Base-by-base conservation (phyloP, 2,888 invertebrate species). In the Tinea pellionella region DNA sequence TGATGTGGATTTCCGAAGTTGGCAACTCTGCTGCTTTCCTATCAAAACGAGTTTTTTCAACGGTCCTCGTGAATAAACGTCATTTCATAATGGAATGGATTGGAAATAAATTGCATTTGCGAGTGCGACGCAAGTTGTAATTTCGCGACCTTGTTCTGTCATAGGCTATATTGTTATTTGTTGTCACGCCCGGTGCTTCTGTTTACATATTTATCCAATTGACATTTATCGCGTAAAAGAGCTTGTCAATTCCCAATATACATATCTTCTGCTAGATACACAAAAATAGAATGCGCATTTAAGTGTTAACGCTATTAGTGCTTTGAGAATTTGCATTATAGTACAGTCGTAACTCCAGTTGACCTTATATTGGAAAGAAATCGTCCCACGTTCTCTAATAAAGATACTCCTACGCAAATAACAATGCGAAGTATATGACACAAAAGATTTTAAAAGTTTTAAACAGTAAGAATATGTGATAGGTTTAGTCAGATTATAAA, bases 381-480 rank as follows among this genome's bases (percentile, higher is more conserved):
- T 74, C 84, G 71, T 70, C 86, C 86, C 78, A 87, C 86, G 83
- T 83, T 65, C 70, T 64, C 65, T 74, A 79, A 74, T 85, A 80
- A 78, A 78, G 63, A 67, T 68, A 78, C 81, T 78, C 86, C 86
- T 87, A 87, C 86, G 78, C 82, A 69, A 64, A 2, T 24, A 24
- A 24, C 24, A 6, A 24, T 24, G 16, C 29, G 43, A 43, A 12
- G 47, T 47, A 47, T n/a, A 9, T 47, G 4, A 2, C 16, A 30
- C 18, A 57, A 41, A 41, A 47, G 47, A 15, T 47, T 16, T 47
- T 47, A 16, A 47, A 47, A 15, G 8, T 15, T 16, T 47, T 42
- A 12, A 9, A 42, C n/a, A 9, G n/a, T n/a, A 47, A n/a, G 9
- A 2, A 8, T 47, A 4, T 2, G 16, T 47, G 16, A 47, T 47